Base-by-base conservation (phyloP, 2,113 vertebrate species). In the Malurus cyaneus region DNA sequence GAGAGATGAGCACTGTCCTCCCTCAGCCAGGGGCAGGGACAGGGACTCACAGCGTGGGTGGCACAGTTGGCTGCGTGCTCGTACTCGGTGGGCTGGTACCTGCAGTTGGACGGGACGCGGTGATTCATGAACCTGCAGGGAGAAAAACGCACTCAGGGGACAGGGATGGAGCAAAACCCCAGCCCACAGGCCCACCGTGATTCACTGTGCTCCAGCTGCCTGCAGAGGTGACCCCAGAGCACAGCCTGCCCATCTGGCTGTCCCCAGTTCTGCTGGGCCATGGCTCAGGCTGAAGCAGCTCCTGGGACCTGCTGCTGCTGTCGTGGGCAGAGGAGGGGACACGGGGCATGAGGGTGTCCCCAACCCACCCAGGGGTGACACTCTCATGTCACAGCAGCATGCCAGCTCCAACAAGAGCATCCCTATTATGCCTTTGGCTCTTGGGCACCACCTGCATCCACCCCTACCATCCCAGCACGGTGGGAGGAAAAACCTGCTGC, bases 31-130 rank as follows among this genome's bases (percentile, higher is more conserved):
- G 69, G 34, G 6, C 11, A 6, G 49, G 46, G 53, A 29, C 34
- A 79, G 19, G 26, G 24, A 97, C 99, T 99, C 97, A 99, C 99
- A 60, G 98, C 99, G 0, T 99, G 99, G 17, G 99, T 99, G 93
- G 98, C 99, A 89, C 99, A 99, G 98, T 99, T 99, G 2, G 99
- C 99, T 0, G 98, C 99, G 0, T 99, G 99, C 86, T 99, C 99
- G 0, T 99, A 99, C 50, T 99, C 99, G 0, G 99, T 99, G 11
- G 99, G 99, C 95, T 99, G 98, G 97, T 99, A 99, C 96, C 99
- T 96, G 97, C 98, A 96, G 97, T 98, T 98, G 94, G 98, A 93
- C 0, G 99, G 99, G 21, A 99, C 99, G 26, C 99, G 98, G 95
- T 98, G 98, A 92, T 99, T 99, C 99, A 99, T 99, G 96, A 99